phyloP scores from a whole-genome alignment of 2,888 invertebrate genomes.

The Ornithoptera priamus region DNA sequence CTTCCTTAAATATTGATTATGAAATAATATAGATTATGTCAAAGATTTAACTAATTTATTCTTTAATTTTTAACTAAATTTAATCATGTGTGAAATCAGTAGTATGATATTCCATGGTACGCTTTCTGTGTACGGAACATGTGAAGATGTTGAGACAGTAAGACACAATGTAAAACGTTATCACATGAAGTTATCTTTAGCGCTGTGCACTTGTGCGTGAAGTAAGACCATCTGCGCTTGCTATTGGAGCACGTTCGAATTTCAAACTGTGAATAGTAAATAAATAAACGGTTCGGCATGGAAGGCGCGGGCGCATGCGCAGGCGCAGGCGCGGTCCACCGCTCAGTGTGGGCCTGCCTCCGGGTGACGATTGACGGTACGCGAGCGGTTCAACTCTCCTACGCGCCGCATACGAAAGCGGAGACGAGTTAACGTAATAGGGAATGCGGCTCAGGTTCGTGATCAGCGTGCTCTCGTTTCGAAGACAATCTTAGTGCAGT shows the following conservation, averaged over 20 bases:
- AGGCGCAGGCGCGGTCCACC: slow-evolving; percentile 43
- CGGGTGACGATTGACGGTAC: slow-evolving; percentile 59
- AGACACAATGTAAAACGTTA: slow-evolving; percentile 12
- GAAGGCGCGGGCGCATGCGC: slow-evolving; percentile 64
- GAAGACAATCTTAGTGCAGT: slow-evolving; percentile 31
- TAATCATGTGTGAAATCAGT: slow-evolving; percentile 5
- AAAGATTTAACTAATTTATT: slow-evolving; percentile 1
- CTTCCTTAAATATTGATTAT: slow-evolving; percentile 44
- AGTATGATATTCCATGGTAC: neutral
- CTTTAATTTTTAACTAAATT: neutral
- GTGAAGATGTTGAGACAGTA: slow-evolving; percentile 2
- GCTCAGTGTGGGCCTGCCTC: slow-evolving; percentile 66
- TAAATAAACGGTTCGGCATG: slow-evolving; percentile 63
- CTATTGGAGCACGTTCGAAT: slow-evolving; percentile 71
- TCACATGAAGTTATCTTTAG: slow-evolving; percentile 24
- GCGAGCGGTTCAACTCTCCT: slow-evolving; percentile 54
- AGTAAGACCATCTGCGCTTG: slow-evolving; percentile 52
- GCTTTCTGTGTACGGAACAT: slow-evolving; percentile 14
- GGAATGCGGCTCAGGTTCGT: slow-evolving; percentile 42
- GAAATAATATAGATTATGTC: slow-evolving; percentile 8
- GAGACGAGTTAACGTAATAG: slow-evolving; percentile 44
- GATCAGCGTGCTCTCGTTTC: slow-evolving; percentile 35
- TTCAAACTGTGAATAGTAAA: slow-evolving; percentile 75
- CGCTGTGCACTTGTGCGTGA: slow-evolving; percentile 28
- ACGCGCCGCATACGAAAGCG: slow-evolving; percentile 40